Base-by-base conservation (phyloP, 2,888 invertebrate genomes). In the Podotricha telesiphe region DNA sequence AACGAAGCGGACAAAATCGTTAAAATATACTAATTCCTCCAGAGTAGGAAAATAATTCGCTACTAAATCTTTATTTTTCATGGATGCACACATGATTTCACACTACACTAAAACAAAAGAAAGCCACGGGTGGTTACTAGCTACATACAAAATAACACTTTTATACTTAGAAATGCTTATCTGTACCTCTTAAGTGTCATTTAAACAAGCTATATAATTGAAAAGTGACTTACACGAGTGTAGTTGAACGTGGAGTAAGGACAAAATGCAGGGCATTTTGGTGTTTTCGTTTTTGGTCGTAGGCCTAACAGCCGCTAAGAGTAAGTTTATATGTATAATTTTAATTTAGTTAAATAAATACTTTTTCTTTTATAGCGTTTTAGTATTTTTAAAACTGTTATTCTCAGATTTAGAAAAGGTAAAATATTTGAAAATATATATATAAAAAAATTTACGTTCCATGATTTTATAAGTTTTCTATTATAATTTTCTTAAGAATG, bases 181-280 rank as follows among this genome's bases (percentile, higher is more conserved):
- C 55, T 55, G 17, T 17, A 17, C 10, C 6, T 34, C 34, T 55
- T 4, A 37, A 55, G 55, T 55, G 55, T 37, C 34, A 34, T 55
- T 55, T 34, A 17, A 19, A 19, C 34, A 55, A 55, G n/a, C 34
- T 55, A 55, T 55, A 55, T 55, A 55, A 55, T 17, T 55, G 37
- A 11, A 28, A 28, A 28, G 10, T 28, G 7, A 34, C 34, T 17
- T 34, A 17, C 13, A 55, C 17, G 6, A 37, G 17, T 53, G 34
- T 17, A 19, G 34, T 34, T 53, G 3, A 55, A 17, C n/a, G 55
- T 4, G 17, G 34, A 34, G 6, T 55, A 19, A 55, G 55, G 6
- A 34, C 55, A 55, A 55, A 55, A 55, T 55, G 55, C 17, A 17
- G 34, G 11, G 55, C 11, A 8, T 55, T 55, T 11, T 55, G 10